Evolutionary conservation across 2,888 invertebrate genomes (phyloP).

Genomic region (Tromatobia lineatoria): DNA sequence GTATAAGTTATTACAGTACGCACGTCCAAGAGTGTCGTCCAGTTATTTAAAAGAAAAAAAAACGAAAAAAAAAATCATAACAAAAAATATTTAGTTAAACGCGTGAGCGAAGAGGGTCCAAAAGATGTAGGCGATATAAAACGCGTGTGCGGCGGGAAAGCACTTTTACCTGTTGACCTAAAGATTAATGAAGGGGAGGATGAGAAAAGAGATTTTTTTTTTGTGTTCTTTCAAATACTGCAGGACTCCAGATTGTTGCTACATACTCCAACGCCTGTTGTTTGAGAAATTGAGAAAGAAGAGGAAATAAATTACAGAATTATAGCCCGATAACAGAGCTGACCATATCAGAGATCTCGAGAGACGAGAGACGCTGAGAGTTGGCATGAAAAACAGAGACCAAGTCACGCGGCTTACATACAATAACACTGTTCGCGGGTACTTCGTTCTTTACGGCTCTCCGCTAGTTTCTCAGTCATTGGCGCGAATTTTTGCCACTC

Average conservation of each 20-base stretch:
- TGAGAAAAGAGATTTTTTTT: slow-evolving; percentile 16
- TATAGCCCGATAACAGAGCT: slow-evolving; percentile 55
- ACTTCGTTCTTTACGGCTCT: slow-evolving; percentile 2
- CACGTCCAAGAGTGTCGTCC: slow-evolving; percentile 82
- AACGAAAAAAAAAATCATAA: slow-evolving; percentile 46
- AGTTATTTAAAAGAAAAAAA: slow-evolving; percentile 67
- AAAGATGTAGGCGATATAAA: slow-evolving; percentile 72
- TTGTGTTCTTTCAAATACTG: slow-evolving; percentile 1
- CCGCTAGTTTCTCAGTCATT: slow-evolving; percentile 12
- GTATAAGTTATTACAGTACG: slow-evolving; percentile 77
- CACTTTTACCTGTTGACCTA: slow-evolving; percentile 60
- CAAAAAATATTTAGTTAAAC: slow-evolving; percentile 66
- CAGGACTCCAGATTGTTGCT: slow-evolving; percentile 27
- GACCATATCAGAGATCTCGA: slow-evolving; percentile 57
- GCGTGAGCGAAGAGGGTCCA: slow-evolving; percentile 78
- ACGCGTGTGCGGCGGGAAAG: slow-evolving; percentile 56
- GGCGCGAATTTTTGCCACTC: slow-evolving; percentile 17
- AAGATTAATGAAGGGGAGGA: slow-evolving; percentile 4
- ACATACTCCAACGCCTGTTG: slow-evolving; percentile 30
- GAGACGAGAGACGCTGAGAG: slow-evolving; percentile 36
- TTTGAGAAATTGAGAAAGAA: slow-evolving; percentile 12
- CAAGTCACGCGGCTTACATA: slow-evolving; percentile 2
- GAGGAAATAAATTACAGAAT: slow-evolving; percentile 10
- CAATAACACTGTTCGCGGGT: slow-evolving; percentile 19
- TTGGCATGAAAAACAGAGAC: background rate